Percentiles rank a stretch among this genome's conserved stretches.
These are phyloP conservation scores for Mugil cephalus DNA, from an alignment of 2,113 vertebrate genomes.

Conservation along the genomic window DNA sequence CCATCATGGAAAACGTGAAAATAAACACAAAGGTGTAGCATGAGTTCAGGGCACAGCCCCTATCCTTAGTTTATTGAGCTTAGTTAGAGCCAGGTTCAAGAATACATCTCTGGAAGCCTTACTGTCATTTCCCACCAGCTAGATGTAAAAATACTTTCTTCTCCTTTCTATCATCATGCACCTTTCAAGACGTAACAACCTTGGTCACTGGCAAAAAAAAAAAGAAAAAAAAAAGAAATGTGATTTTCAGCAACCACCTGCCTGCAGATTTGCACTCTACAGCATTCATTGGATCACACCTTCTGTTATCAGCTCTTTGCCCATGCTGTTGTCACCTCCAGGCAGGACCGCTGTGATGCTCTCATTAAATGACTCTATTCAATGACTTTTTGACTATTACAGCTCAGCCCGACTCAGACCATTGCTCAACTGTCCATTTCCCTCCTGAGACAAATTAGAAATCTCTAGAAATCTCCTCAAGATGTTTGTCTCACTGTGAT, in stretches of 20 bases:
- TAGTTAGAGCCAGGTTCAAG: conserved; percentile 24
- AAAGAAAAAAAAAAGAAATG: no score
- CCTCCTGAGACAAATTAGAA: background rate
- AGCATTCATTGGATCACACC: background rate
- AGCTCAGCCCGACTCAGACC: background rate
- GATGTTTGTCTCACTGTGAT: background rate
- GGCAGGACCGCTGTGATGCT: background rate
- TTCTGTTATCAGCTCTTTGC: background rate
- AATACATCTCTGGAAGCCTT: conserved; percentile 3
- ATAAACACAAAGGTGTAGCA: background rate
- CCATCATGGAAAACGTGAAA: background rate
- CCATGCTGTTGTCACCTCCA: background rate
- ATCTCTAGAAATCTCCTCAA: background rate
- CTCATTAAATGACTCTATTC: background rate
- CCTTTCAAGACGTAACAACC: background rate
- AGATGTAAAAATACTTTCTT: conserved; percentile 25
- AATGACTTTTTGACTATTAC: background rate
- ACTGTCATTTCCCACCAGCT: conserved; percentile 36
- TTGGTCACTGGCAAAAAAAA: conserved; percentile 13
- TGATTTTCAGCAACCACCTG: conserved; percentile 14
- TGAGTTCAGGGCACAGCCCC: background rate
- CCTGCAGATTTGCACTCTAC: conserved; percentile 5
- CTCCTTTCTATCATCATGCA: conserved; percentile 7
- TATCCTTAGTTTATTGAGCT: conserved; percentile 8
- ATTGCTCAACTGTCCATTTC: background rate